Conservation (phyloP, 2,888 invertebrate genomes). For the Amiota mariae region DNA sequence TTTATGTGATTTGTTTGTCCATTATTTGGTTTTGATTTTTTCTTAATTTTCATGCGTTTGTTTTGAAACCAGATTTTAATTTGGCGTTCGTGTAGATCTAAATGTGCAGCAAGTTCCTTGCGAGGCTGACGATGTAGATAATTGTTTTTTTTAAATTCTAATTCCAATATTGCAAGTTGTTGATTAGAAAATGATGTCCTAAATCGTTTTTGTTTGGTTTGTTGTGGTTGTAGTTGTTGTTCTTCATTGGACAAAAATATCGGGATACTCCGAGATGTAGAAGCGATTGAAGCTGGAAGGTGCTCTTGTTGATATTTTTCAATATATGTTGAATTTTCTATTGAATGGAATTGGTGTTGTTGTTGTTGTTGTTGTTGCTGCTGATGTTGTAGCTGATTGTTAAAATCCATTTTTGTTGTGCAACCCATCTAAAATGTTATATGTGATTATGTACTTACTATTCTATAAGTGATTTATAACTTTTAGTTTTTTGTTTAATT, state of each 20-base stretch:
- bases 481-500: slow-evolving; percentile 27
- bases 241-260: slow-evolving; percentile 40
- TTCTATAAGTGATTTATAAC: neutral
- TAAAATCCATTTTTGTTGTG: too few relatives aligned
- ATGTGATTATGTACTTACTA: too few relatives aligned
- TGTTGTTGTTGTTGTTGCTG: too few relatives aligned
- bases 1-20: slow-evolving; percentile 54
- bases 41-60: slow-evolving; percentile 85
- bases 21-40: slow-evolving; percentile 57
- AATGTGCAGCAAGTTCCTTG: slow-evolving; percentile 95
- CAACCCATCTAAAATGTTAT: too few relatives aligned
- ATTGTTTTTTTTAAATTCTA: slow-evolving; percentile 96
- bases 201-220: slow-evolving; percentile 72
- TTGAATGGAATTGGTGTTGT: too few relatives aligned
- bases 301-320: too few relatives aligned
- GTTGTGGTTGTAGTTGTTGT: slow-evolving; percentile 46
- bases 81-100: slow-evolving; percentile 90
- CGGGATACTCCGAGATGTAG: too few relatives aligned
- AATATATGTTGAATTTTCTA: too few relatives aligned
- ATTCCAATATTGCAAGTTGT: slow-evolving; percentile 95
- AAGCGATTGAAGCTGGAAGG: too few relatives aligned
- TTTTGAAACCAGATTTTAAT: slow-evolving; percentile 92
- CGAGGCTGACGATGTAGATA: slow-evolving; percentile 93
- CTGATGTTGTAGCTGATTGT: too few relatives aligned
- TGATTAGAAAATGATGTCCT: slow-evolving; percentile 96